A percentile compares a stretch with the other conserved stretches of the same genome.
Conservation (phyloP, 2,113 vertebrate species). For the Actenoides lindsayi region DNA sequence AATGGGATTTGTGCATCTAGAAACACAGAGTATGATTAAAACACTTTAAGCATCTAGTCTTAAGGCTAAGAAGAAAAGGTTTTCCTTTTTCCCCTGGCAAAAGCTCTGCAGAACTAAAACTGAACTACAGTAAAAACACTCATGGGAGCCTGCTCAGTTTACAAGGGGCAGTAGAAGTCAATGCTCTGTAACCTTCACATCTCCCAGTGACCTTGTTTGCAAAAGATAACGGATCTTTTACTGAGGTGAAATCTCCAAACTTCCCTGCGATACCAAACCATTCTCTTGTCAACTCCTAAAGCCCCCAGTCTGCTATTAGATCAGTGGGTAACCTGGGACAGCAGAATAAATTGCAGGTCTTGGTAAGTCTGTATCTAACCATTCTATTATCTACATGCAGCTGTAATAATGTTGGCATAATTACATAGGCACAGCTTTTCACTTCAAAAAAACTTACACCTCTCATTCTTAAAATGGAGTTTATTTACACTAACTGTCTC, state of each 20-base stretch:
- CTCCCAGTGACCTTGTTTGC: not conserved
- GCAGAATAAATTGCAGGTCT: not conserved
- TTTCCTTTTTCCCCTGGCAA: not conserved
- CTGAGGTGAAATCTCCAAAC: not conserved
- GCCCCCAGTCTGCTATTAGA: fast-evolving
- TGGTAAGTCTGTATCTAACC: not conserved
- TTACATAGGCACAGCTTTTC: not conserved
- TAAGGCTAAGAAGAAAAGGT: not conserved
- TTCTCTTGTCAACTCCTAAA: not conserved
- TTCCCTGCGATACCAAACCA: fast-evolving
- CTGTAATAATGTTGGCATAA: not conserved
- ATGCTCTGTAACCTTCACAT: not conserved
- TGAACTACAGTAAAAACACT: not conserved
- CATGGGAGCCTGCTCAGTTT: fast-evolving
- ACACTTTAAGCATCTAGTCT: not conserved
- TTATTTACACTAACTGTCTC: not conserved
- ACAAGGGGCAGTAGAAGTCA: not conserved
- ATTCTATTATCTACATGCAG: not conserved
- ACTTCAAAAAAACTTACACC: not conserved
- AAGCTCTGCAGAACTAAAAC: not conserved
- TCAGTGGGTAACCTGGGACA: not conserved
- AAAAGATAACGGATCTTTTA: not conserved
- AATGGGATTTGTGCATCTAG: not conserved
- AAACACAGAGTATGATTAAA: not conserved
- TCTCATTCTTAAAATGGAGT: constrained; percentile 17